These are phyloP conservation scores for Xanthorhoe designata DNA, from an alignment of 2,888 invertebrate species.

Conservation along the genomic window DNA sequence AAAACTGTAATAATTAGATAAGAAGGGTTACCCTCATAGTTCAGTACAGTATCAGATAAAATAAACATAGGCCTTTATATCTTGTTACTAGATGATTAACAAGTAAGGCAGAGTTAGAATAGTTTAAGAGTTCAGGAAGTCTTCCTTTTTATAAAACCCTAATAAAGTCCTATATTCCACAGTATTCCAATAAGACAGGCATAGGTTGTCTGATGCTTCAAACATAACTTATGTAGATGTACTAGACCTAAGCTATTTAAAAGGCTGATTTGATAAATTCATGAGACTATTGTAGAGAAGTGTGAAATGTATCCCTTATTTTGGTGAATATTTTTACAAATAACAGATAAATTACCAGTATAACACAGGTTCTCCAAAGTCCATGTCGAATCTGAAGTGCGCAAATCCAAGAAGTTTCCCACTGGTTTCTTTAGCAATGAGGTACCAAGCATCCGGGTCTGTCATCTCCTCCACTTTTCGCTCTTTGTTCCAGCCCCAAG, in stretches of 20 bases:
- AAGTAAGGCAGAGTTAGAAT: too few relatives aligned
- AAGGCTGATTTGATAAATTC: too few relatives aligned
- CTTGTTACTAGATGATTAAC: neutral
- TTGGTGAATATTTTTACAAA: too few relatives aligned
- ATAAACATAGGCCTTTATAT: neutral
- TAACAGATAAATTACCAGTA: constrained; percentile 84
- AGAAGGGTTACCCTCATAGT: neutral
- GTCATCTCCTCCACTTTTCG: constrained; percentile 90
- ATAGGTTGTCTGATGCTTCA: too few relatives aligned
- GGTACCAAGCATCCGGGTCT: constrained; percentile 90
- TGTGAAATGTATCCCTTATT: too few relatives aligned
- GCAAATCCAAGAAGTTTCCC: constrained; percentile 88
- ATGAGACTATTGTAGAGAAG: too few relatives aligned
- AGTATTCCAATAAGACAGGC: too few relatives aligned
- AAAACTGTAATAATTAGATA: constrained; percentile 4
- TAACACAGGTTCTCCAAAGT: constrained; percentile 90
- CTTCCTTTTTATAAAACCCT: too few relatives aligned
- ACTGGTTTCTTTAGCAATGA: constrained; percentile 86
- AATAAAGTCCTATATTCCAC: too few relatives aligned
- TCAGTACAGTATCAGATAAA: neutral
- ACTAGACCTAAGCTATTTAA: too few relatives aligned
- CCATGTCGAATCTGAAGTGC: constrained; percentile 94
- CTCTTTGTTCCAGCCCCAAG: constrained; percentile 93
- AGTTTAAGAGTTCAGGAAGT: too few relatives aligned
- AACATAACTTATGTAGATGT: too few relatives aligned